Evolutionary conservation across 1,140 invertebrate genomes (phyloP), one percentile per base, ranked within the genome.

Genomic region (Notospermus geniculatus): DNA sequence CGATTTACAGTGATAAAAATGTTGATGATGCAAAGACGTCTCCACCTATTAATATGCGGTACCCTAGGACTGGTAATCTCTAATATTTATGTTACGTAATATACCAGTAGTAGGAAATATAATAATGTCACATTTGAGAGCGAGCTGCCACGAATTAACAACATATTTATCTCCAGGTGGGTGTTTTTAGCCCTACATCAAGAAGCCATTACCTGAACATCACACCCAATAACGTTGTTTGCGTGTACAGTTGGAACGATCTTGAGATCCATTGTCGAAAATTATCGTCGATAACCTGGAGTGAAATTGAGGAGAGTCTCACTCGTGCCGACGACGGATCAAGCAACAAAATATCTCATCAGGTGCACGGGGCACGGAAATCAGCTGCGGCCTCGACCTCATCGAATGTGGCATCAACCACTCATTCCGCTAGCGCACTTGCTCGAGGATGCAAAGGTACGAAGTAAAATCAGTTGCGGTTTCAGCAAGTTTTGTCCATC

Each of bases 151-250:
- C 13, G 2, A 30, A 23, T n/a, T 30, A 32, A 29, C 19, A 57
- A 57, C 17, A 17, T 57, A n/a, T 39, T 32, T 25, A 30, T 39
- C 28, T 58, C 25, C 39, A 77, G 71, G 71, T 75, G 11, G 69
- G 73, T 52, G 70, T 77, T 5, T 72, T 77, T 56, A 75, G 73
- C 62, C 75, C 75, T 2, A 67, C 73, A n/a, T 27, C 61, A 7
- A 64, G 75, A 19, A 75, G 64, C 22, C 73, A 75, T 59, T 77
- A 77, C 62, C 57, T 77, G 54, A 77, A 75, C 61, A 68, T 77
- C 39, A 77, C 75, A 13, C 68, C 69, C 17, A 65, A 65, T 59
- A 76, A 76, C 55, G 53, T 76, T 39, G 73, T 71, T 1, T 56
- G 53, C 19, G 60, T 76, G 23, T 76, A 73, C 62, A 55, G 15